phyloP scores from a whole-genome alignment of 2,888 invertebrate species.

The Branchinecta sandiegonensis region DNA sequence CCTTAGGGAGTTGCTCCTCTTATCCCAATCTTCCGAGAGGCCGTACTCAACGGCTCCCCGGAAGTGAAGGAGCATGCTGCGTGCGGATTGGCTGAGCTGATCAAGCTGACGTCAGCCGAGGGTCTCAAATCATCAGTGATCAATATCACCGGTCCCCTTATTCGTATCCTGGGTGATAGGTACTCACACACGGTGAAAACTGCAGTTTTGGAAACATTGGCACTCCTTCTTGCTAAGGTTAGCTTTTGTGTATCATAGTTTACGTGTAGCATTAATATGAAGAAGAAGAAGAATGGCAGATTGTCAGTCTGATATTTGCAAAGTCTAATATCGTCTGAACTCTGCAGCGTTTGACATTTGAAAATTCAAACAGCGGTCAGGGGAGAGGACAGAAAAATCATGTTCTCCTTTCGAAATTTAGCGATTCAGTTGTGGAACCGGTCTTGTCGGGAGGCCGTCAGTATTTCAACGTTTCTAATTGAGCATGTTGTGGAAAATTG shows the following conservation, averaged over 20 bases:
- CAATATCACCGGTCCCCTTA: slow-evolving; percentile 92
- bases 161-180: slow-evolving; percentile 88
- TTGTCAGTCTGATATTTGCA: too few species aligned
- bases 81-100: slow-evolving; percentile 69
- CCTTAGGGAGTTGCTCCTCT: slow-evolving; percentile 73
- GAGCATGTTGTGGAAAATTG: too few species aligned
- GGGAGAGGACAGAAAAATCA: too few species aligned
- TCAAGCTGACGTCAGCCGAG: slow-evolving; percentile 63
- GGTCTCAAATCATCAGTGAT: slow-evolving; percentile 91
- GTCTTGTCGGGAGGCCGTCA: too few species aligned
- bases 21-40: slow-evolving; percentile 86
- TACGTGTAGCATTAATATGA: too few species aligned
- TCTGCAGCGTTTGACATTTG: too few species aligned
- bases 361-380: too few species aligned
- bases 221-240: slow-evolving; percentile 77
- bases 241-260: slow-evolving; percentile 18
- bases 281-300: too few species aligned
- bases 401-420: too few species aligned
- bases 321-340: too few species aligned
- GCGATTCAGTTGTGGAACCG: too few species aligned
- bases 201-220: slow-evolving; percentile 85
- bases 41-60: slow-evolving; percentile 82
- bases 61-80: slow-evolving; percentile 94
- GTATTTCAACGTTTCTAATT: too few species aligned
- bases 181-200: slow-evolving; percentile 89